These are phyloP conservation scores for Cataglyphis cursor DNA, from an alignment of 2,888 invertebrate genomes.

Conservation along the genomic window DNA sequence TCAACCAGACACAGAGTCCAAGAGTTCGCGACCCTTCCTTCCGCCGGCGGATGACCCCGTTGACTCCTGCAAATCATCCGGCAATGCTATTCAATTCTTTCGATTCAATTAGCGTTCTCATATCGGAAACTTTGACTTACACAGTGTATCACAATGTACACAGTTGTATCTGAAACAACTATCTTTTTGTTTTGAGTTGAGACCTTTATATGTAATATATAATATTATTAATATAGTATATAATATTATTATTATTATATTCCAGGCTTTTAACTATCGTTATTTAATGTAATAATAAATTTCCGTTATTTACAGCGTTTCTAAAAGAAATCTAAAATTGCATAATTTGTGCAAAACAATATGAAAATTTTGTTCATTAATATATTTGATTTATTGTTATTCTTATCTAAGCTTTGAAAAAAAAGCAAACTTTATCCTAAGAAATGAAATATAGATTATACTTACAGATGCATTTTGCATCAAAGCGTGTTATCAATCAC, in stretches of 20 bases:
- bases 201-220: background rate
- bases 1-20: conserved; percentile 71
- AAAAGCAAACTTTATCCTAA: background rate
- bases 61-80: conserved; percentile 62
- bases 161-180: background rate
- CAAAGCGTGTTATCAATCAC: background rate
- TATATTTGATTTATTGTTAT: background rate
- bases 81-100: background rate
- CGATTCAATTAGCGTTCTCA: conserved; percentile 33
- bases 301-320: background rate
- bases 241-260: too few species aligned
- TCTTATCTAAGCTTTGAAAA: background rate
- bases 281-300: background rate
- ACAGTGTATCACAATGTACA: too few species aligned
- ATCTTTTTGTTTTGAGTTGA: background rate
- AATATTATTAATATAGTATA: too few species aligned
- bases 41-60: conserved; percentile 63
- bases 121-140: background rate
- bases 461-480: background rate
- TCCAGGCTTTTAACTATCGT: background rate
- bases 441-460: background rate
- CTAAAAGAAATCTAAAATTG: background rate
- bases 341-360: background rate
- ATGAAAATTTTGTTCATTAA: conserved; percentile 2
- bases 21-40: conserved; percentile 73